Base-by-base conservation (phyloP, 2,797 vertebrate genomes). In the Eupleurogrammus muticus region DNA sequence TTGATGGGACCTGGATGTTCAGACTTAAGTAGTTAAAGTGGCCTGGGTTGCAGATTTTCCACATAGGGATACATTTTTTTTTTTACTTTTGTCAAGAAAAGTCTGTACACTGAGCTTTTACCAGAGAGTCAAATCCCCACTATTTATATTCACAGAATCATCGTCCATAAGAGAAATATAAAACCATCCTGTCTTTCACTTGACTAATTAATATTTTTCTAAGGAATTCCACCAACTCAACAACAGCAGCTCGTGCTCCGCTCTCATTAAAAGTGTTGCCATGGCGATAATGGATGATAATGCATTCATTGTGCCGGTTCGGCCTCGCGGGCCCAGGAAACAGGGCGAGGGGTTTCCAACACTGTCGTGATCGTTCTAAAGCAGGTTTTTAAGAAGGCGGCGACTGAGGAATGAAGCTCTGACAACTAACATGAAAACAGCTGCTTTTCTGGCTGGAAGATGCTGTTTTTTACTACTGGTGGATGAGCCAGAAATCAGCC, bases 231-330 rank as follows among this genome's bases (percentile, higher is more conserved):
- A 19, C 35, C 5, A 46, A 47, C 69, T 78, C 42, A 67, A 76
- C 56, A 74, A 70, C 62, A 70, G 56, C 48, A 17, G 12, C 47
- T 71, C 44, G 57, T 55, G 58, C 23, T n/a, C n/a, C 52, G 53
- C 48, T 82, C 67, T 82, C 67, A 74, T 74, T 85, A 80, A 69
- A 56, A 48, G 66, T 63, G 73, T 84, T 87, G 66, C 80, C 76
- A 80, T 77, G 80, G 53, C 12, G 5, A 51, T 9, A 17, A 69
- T 52, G 50, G 32, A 66, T 0, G 66, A 85, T 84, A 84, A 76
- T 53, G 57, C 48, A 23, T 62, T 58, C 20, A 56, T 73, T 51
- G 72, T 64, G 42, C 47, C 51, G 46, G 50, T 34, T 77, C 75
- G 73, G 81, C n/a, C n/a, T n/a, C n/a, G n/a, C n/a, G n/a, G n/a